Base-by-base conservation (phyloP, 2,888 invertebrate species). In the Darwinula stevensoni region DNA sequence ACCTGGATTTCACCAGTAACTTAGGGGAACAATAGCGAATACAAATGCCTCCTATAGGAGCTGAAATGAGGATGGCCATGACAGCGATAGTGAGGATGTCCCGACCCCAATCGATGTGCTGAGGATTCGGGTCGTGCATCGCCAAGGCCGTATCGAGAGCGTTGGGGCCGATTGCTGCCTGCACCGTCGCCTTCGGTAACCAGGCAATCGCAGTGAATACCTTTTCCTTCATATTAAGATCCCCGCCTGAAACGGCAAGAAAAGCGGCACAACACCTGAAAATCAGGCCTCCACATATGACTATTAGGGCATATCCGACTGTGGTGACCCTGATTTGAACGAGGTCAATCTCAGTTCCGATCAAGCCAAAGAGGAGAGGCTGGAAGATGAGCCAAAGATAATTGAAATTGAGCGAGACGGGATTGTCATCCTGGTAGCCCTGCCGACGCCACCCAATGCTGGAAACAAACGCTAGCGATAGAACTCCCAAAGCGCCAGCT, bases 181-280 rank as follows among this genome's bases (percentile, higher is more conserved):
- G 88, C 1, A 91, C 88, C 11, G 91, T 88, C 4, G 88, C 91
- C 53, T 94, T 94, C 2, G 88, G 76, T 66, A 88, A 72, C 72
- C 82, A 84, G 0, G 86, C 65, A 4, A 91, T 52, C 0, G 82
- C 67, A 12, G 86, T 71, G 49, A 91, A 94, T 38, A 84, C 57
- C 44, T 76, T 78, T 49, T 94, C 91, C 48, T 71, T 80, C 39
- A 68, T 54, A 50, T 74, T 84, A 31, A 88, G 58, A 39, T 67
- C 69, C 40, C 75, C 72, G 4, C 75, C 66, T 27, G 11, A 46
- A 6, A 22, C 22, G 9, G n/a, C 22, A 6, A 22, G n/a, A n/a
- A 22, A 22, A 9, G 22, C n/a, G 9, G 22, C n/a, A n/a, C 6
- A 22, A n/a, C 6, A 22, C n/a, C 22, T 6, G n/a, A 6, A 22